phyloP scores from a whole-genome alignment of 2,113 vertebrate genomes.

The Epinephelus cyanopodus region DNA sequence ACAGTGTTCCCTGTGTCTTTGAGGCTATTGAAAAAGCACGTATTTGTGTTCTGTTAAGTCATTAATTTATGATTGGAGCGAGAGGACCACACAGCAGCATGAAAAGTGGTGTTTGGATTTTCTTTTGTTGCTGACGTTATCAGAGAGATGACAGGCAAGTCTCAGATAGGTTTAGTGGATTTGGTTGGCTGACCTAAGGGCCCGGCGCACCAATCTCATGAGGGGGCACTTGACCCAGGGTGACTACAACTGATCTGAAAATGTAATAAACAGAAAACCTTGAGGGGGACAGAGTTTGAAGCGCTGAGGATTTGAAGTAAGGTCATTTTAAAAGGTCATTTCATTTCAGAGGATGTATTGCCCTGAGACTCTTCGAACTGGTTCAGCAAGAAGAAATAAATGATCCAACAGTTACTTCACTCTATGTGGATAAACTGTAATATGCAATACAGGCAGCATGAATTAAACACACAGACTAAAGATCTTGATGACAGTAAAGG shows the following conservation, averaged over 20 bases:
- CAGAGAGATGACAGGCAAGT: conserved; percentile 12
- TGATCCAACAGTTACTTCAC: background rate
- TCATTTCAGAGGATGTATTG: conserved; percentile 27
- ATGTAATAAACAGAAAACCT: conserved; percentile 49
- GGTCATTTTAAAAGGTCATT: conserved; percentile 38
- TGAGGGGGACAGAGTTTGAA: conserved; percentile 21
- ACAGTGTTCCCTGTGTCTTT: background rate
- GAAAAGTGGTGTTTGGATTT: background rate
- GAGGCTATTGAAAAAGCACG: background rate
- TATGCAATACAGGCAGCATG: background rate
- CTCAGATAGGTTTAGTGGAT: conserved; percentile 11
- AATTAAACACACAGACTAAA: background rate
- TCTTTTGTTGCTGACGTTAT: conserved; percentile 28
- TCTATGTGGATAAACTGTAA: background rate
- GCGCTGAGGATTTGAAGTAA: conserved; percentile 30
- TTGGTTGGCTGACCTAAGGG: conserved; percentile 34
- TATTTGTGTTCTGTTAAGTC: background rate
- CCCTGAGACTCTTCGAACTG: background rate
- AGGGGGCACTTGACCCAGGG: conserved; percentile 30
- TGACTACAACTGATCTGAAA: conserved; percentile 35
- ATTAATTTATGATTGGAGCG: conserved; percentile 4
- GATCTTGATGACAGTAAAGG: background rate
- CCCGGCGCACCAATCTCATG: conserved; percentile 3
- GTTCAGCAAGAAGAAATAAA: conserved; percentile 4
- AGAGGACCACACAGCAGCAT: background rate